These are phyloP conservation scores for Hyposoter dolosus DNA, from an alignment of 2,888 invertebrate species.

Conservation along the genomic window DNA sequence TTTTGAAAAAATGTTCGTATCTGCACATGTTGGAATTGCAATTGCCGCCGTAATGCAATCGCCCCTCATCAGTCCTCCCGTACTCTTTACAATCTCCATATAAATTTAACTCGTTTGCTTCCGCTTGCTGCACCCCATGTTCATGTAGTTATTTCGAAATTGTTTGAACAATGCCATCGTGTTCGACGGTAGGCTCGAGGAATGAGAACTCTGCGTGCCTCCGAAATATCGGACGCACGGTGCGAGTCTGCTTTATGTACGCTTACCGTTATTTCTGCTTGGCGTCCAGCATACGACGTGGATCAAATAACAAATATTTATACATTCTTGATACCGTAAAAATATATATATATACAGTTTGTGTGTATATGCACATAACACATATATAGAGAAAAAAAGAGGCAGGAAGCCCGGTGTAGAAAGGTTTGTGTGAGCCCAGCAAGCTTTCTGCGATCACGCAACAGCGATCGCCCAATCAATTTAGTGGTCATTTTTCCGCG, in stretches of 20 bases:
- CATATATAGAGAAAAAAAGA: constrained; percentile 20
- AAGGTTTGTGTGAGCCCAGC: constrained; percentile 47
- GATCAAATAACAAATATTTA: constrained; percentile 79
- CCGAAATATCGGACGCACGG: constrained; percentile 74
- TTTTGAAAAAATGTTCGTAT: not conserved
- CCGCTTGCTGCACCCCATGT: constrained; percentile 53
- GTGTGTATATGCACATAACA: not conserved
- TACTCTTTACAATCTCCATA: constrained; percentile 66
- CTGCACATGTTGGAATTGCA: constrained; percentile 3
- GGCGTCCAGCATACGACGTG: constrained; percentile 52
- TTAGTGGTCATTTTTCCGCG: constrained; percentile 69
- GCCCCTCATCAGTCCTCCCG: not conserved
- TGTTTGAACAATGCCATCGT: constrained; percentile 76
- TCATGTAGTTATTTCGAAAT: constrained; percentile 75
- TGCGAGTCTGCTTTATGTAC: constrained; percentile 56
- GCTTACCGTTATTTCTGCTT: constrained; percentile 72
- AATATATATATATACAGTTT: not conserved
- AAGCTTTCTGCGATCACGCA: constrained; percentile 62
- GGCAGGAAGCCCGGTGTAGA: constrained; percentile 14
- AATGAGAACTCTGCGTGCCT: constrained; percentile 69
- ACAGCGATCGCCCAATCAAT: constrained; percentile 77
- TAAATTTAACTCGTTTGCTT: constrained; percentile 72
- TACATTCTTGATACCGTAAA: constrained; percentile 76
- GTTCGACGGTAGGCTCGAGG: constrained; percentile 42
- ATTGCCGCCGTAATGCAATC: constrained; percentile 1